phyloP scores from a whole-genome alignment of 2,797 vertebrate genomes.

The Silurus aristotelis region DNA sequence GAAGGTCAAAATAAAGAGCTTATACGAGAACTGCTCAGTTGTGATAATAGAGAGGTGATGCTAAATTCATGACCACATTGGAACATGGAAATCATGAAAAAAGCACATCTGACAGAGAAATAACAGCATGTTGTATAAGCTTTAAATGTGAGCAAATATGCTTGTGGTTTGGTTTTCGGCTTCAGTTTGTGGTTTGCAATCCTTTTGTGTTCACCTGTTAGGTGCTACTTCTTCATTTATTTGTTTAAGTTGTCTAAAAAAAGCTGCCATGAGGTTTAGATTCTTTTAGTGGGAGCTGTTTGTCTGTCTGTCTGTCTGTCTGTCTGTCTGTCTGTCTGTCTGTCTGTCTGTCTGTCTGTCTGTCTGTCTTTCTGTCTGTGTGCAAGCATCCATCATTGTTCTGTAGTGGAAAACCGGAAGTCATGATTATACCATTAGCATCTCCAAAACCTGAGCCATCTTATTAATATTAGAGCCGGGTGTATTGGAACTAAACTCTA shows the following conservation, averaged over 20 bases:
- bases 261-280: too few species aligned
- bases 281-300: too few species aligned
- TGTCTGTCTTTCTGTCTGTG: too few species aligned
- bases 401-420: not conserved
- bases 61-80: not conserved
- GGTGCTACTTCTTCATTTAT: not conserved
- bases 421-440: not conserved
- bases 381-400: not conserved
- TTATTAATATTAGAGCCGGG: not conserved
- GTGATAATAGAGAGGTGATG: not conserved
- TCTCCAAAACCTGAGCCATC: not conserved
- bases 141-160: not conserved
- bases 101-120: not conserved
- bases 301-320: too few species aligned
- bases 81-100: not conserved
- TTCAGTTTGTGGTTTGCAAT: not conserved
- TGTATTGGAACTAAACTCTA: not conserved
- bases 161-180: not conserved
- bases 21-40: not conserved
- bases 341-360: too few species aligned
- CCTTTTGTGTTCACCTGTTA: not conserved
- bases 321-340: too few species aligned
- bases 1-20: constrained; percentile 15
- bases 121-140: not conserved
- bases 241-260: not conserved